Conservation (phyloP, 2,113 vertebrate species). For the Eulemur rufifrons region DNA sequence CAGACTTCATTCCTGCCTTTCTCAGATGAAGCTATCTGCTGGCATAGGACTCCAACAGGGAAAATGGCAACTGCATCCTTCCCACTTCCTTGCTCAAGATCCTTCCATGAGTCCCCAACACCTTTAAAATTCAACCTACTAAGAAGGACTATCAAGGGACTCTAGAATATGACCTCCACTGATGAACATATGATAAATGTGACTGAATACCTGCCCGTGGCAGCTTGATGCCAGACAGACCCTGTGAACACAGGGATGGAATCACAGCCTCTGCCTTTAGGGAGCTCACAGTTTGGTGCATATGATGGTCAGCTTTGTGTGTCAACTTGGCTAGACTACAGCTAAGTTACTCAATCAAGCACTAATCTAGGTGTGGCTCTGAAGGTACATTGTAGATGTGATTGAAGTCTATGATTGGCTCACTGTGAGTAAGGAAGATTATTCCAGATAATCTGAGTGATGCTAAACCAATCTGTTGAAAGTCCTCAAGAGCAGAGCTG, state of each 20-base stretch:
- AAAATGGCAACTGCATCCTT: not conserved
- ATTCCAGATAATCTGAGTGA: not conserved
- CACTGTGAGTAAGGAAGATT: not conserved
- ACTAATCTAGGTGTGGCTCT: not conserved
- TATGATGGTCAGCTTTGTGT: not conserved
- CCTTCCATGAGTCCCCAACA: not conserved
- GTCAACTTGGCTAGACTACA: not conserved
- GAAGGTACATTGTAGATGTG: not conserved
- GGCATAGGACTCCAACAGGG: not conserved
- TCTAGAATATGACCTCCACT: not conserved
- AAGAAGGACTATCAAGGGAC: not conserved
- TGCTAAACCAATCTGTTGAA: not conserved
- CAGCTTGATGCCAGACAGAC: not conserved
- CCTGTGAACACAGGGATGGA: not conserved
- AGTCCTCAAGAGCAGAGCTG: not conserved
- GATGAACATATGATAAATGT: not conserved
- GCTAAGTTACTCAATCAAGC: not conserved
- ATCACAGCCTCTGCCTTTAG: not conserved
- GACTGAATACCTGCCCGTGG: not conserved
- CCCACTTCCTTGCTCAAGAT: not conserved
- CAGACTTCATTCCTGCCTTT: not conserved
- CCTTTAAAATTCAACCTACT: not conserved
- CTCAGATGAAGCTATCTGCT: not conserved
- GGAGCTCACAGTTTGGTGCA: fast-evolving
- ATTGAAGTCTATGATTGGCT: not conserved